These are phyloP conservation scores for Zygothrica quintamaculata DNA, from an alignment of 2,888 invertebrate species.

Conservation along the genomic window DNA sequence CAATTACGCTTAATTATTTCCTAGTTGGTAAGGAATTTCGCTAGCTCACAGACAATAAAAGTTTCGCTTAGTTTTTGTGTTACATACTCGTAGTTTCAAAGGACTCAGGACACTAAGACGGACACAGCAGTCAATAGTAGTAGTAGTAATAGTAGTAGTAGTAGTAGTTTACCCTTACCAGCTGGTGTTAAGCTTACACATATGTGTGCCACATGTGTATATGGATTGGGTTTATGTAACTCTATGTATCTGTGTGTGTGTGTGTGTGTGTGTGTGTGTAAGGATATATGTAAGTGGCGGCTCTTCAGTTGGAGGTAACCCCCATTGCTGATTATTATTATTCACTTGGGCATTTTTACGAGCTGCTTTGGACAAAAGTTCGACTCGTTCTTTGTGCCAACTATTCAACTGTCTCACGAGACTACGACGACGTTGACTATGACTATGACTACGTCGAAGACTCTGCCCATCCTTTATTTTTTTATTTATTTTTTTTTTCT, in stretches of 20 bases:
- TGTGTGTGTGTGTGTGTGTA: neutral
- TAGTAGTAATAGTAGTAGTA: too few relatives aligned
- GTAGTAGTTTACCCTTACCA: conserved; percentile 7
- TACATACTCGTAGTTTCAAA: conserved; percentile 47
- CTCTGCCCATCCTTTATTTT: conserved; percentile 16
- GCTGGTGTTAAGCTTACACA: conserved; percentile 15
- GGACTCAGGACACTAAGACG: conserved; percentile 16
- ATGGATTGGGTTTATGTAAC: neutral
- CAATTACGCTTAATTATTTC: conserved; percentile 81
- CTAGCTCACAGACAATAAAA: conserved; percentile 74
- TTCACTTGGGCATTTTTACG: conserved; percentile 83
- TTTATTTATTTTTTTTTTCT: too few relatives aligned
- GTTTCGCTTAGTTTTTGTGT: conserved; percentile 69
- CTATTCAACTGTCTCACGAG: conserved; percentile 60
- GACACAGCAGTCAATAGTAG: neutral
- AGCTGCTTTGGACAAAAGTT: conserved; percentile 77
- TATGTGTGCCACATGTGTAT: conserved; percentile 40
- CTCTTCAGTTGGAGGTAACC: conserved; percentile 26
- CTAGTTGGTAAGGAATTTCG: conserved; percentile 76
- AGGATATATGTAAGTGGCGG: neutral
- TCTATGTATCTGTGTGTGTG: neutral
- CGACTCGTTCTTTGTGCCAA: conserved; percentile 57
- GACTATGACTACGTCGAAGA: conserved; percentile 12
- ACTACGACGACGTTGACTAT: conserved; percentile 30
- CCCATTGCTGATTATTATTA: conserved; percentile 81